A percentile compares a stretch with the other conserved stretches of the same genome.
Conservation (phyloP, 2,888 invertebrate genomes). For the Hololepta plana region DNA sequence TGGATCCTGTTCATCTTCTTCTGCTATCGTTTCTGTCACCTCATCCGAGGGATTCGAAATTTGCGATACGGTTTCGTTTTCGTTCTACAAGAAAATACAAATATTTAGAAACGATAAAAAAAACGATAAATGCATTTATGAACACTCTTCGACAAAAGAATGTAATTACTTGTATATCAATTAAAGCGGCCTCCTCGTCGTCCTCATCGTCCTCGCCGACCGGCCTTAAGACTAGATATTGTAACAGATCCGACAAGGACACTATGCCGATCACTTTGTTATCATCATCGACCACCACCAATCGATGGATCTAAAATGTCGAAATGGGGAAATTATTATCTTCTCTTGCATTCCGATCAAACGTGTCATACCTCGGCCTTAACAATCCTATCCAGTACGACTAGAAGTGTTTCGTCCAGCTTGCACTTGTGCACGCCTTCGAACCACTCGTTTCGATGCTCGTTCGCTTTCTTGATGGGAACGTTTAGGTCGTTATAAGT, state of each 20-base stretch:
- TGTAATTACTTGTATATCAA: constrained; percentile 21
- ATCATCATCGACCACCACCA: constrained; percentile 84
- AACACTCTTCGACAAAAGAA: constrained; percentile 1
- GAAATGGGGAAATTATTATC: constrained; percentile 7
- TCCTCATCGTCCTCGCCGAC: constrained; percentile 45
- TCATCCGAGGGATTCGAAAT: too few species aligned
- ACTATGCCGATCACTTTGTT: constrained; percentile 88
- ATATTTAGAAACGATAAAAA: constrained; percentile 1
- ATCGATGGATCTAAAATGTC: constrained; percentile 73
- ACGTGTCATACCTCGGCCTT: constrained; percentile 64
- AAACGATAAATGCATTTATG: constrained; percentile 2
- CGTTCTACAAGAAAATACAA: constrained; percentile 8
- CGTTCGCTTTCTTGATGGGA: constrained; percentile 78
- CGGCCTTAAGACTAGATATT: constrained; percentile 73
- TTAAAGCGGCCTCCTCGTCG: constrained; percentile 21
- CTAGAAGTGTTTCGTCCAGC: constrained; percentile 71
- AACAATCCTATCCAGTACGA: constrained; percentile 88
- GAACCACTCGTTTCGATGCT: constrained; percentile 91
- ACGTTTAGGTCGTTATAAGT: constrained; percentile 95
- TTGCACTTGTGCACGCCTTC: constrained; percentile 93
- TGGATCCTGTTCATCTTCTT: constrained; percentile 18
- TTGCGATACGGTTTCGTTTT: constrained; percentile 15
- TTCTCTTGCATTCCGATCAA: too few species aligned
- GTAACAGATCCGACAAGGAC: constrained; percentile 85
- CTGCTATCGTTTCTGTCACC: constrained; percentile 21